Evolutionary conservation across 2,797 vertebrate species (phyloP), one percentile per base, ranked within the genome.

Genomic region (Hyperoplus lanceolatus): DNA sequence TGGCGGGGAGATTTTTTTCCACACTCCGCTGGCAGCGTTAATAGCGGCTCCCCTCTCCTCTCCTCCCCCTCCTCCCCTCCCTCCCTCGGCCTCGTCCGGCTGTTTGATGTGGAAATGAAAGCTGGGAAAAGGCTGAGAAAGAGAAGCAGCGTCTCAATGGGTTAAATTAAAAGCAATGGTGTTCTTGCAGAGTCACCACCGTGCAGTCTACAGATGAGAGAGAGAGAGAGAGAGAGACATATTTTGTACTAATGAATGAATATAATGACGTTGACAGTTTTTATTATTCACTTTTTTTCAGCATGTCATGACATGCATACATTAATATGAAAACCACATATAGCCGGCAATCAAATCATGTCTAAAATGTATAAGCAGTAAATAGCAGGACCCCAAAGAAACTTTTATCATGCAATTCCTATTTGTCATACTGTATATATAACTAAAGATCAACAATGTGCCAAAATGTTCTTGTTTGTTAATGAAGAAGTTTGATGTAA

Each of bases 31-130:
- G 94, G 89, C 93, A 91, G 87, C 92, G 93, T 94, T 96, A 95
- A 96, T 95, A 92, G 94, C 92, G 87, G 87, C 81, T 58, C 87
- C 85, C 90, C 77, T 48, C 76, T 67, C 39, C n/a, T 29, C 45
- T 5, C 18, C 49, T 6, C 15, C 10, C 53, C 59, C 56, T 14
- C 21, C 12, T 3, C 16, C 77, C 49, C 67, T 41, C 15, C 60
- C 75, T 57, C 66, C 66, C 71, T 65, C 81, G 39, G 41, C 67
- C 72, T 74, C 75, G 83, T 85, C 89, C 83, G 79, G 74, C 91
- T 88, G 94, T 96, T 96, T 96, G 95, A 95, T 94, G 95, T 96
- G 95, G 94, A 96, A 95, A 96, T 96, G 91, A 94, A 95, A 94
- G 92, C 92, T 86, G 89, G 82, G 86, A 84, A 84, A 90, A 70